Base-by-base conservation (phyloP, 2,888 invertebrate species). In the Pristionchus japonicus region DNA sequence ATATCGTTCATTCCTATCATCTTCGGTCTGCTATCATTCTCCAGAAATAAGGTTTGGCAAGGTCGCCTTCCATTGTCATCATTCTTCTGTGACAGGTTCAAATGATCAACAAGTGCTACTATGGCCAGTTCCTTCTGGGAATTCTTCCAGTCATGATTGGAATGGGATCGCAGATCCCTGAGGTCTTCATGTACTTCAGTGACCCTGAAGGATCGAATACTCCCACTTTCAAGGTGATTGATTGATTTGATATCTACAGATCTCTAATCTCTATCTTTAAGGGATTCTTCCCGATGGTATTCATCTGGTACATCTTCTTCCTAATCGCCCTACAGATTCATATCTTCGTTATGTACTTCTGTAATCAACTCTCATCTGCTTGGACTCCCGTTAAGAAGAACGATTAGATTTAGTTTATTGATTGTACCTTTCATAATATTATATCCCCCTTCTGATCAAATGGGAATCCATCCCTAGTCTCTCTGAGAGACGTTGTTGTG, bases 271-370 rank as follows among this genome's bases (percentile, higher is more conserved):
- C 17, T 40, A 23, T 40, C 27, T 88, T 91, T 27, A 77, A 91
- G 90, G 92, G 92, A 43, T 89, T 88, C 20, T 94, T 94, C 89
- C 93, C 93, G n/a, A 94, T 94, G 93, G 93, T 94, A 34, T 91
- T 93, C 88, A 90, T 93, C 74, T 93, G 94, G 94, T 94, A 93
- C 89, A 92, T 94, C 52, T 94, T 94, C 91, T 94, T 94, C 90
- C 90, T 93, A 17, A 90, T 94, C 89, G 93, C 93, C 37, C 91
- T 94, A 31, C 93, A 94, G 89, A 91, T 94, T 85, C 94, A 94
- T 88, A 91, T 91, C 23, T 93, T 93, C 88, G 90, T 91, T 31
- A 93, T 94, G 93, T 93, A 93, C 87, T 93, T 92, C 90, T 90
- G 92, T 67, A 92, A 92, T 88, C 89, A 92, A 61, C 89, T 93